Evolutionary conservation across 2,113 vertebrate species (phyloP).

Genomic region (Clinocottus analis): DNA sequence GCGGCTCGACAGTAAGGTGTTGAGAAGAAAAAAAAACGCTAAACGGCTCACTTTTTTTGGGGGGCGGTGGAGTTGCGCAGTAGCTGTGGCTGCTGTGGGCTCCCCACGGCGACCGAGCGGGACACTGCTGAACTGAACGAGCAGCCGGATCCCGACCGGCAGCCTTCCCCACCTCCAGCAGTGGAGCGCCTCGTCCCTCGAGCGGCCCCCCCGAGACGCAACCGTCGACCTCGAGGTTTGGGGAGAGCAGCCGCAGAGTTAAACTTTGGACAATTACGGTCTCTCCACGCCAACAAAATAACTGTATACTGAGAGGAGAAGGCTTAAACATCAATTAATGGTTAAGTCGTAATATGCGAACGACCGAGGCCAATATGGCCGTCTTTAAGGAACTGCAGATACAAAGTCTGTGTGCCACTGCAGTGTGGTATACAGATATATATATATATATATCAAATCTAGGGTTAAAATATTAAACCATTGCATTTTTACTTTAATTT

Average conservation of each 20-base stretch:
- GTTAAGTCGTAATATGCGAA: background rate
- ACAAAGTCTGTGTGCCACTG: background rate
- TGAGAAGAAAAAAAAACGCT: conserved; percentile 35
- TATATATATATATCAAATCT: too few relatives aligned
- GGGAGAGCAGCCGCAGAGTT: background rate
- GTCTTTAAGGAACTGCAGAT: background rate
- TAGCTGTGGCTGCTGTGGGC: conserved; percentile 69
- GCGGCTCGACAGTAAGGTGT: conserved; percentile 64
- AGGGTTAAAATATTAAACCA: background rate
- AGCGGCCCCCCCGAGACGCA: too few relatives aligned
- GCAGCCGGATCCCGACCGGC: conserved; percentile 38
- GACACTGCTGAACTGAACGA: conserved; percentile 50
- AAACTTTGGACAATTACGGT: background rate
- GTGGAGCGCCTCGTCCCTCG: conserved; percentile 18
- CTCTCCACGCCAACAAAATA: background rate
- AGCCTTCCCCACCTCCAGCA: conserved; percentile 21
- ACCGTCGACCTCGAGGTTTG: too few relatives aligned
- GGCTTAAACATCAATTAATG: background rate
- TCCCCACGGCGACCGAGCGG: conserved; percentile 57
- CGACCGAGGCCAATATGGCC: background rate
- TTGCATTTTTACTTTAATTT: background rate
- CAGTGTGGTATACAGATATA: background rate
- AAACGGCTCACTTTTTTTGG: conserved; percentile 55
- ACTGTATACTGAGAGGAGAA: background rate
- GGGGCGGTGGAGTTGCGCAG: conserved; percentile 52